Evolutionary conservation across 2,113 vertebrate genomes (phyloP), one percentile per base, ranked within the genome.

Genomic region (Sylvia atricapilla): DNA sequence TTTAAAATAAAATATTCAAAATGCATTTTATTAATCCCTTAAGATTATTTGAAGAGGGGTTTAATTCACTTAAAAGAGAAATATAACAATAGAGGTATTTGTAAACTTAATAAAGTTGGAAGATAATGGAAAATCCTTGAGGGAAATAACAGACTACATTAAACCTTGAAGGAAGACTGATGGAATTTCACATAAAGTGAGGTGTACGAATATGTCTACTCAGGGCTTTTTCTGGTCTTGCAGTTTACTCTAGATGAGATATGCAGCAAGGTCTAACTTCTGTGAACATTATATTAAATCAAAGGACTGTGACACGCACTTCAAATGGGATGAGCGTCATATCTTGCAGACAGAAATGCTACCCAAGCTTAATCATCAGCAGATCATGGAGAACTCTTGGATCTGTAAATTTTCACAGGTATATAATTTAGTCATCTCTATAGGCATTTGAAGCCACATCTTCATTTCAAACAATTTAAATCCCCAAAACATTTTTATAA

Each of bases 61-160:
- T 89, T 78, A 67, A 77, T 84, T 72, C n/a, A 37, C 59, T 79
- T 81, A 19, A 86, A 89, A 83, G 49, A 74, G 4, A 96, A 56
- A 75, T 47, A 60, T 4, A 75, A 83, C 13, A 24, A n/a, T 13
- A 43, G 31, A 79, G 53, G 27, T 84, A 13, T 86, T 86, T 78
- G 39, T 89, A 79, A 95, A 82, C 23, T 24, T 59, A 89, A 91
- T 95, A 94, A 91, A 95, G 4, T 15, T 84, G 44, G 53, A 84
- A 82, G 15, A 84, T n/a, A 74, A 92, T 24, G 30, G 58, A 75
- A 87, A 84, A 94, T 62, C 66, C 93, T 94, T 89, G 77, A 84
- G 87, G 87, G 94, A 94, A 97, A 84, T 91, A 95, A 84, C 2
- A 6, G 28, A 52, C 62, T 82, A 55, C 72, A 90, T 93, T 83